Base-by-base conservation (phyloP, 2,113 vertebrate species). In the Myrmecobius fasciatus region DNA sequence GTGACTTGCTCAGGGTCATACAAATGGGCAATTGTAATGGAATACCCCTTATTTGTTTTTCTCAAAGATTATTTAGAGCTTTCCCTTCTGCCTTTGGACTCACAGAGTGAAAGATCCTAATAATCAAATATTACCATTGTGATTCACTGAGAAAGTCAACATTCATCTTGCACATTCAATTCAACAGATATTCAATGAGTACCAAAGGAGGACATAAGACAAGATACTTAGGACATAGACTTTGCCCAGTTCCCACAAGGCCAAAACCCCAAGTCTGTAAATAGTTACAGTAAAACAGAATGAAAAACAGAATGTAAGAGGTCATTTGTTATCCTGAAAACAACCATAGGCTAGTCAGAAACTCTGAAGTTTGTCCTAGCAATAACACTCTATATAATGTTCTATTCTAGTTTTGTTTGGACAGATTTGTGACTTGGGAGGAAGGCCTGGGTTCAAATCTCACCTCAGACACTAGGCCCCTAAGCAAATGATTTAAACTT, bases 21-120 rank as follows among this genome's bases (percentile, higher is more conserved):
- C 36, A 67, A 28, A 12, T 67, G 47, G 10, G 67, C 67, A 83
- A 20, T 56, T 95, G 89, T 90, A 46, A 22, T 54, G 89, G n/a
- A n/a, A 28, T 95, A 89, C 83, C 89, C 95, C 96, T 94, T 89
- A 6, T 92, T 97, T 91, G 95, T 92, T 83, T 94, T 54, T 92
- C 93, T 53, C 53, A 96, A 97, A 92, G 92, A 89, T 97, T 94
- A 97, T 95, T 97, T 96, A 96, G 95, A 92, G 25, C 53, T 92
- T 94, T 95, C 51, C 22, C 49, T 96, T 97, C 75, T 90, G 91
- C 96, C 93, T 96, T 89, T 22, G 9, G 54, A 17, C 75, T 92
- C 56, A 94, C 91, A 91, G 52, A 94, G 96, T 24, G 52, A 89
- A 53, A 96, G 91, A 93, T 60, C 9, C 1, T 51, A 97, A 54